phyloP scores from a whole-genome alignment of 2,888 invertebrate genomes.

The Tolmerus cingulatus region DNA sequence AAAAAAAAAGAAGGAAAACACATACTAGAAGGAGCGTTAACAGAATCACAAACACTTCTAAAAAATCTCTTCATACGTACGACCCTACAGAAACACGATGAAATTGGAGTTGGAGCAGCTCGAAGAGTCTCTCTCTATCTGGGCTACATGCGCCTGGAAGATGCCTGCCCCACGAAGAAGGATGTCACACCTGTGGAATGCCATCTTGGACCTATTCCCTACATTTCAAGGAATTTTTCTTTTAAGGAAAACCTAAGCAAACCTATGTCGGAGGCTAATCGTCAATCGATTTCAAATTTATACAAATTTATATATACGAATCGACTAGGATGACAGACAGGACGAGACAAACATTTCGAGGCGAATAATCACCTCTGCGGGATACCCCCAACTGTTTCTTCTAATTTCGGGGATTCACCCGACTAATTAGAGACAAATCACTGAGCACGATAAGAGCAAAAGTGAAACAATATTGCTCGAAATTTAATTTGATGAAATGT shows the following conservation, averaged over 20 bases:
- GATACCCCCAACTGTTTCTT: background rate
- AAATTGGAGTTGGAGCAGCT: background rate
- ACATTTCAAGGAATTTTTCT: background rate
- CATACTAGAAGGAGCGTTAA: background rate
- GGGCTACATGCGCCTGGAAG: background rate
- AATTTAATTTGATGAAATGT: background rate
- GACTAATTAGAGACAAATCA: background rate
- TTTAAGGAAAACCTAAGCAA: background rate
- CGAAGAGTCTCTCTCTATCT: background rate
- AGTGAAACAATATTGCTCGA: background rate
- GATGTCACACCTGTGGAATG: constrained; percentile 22
- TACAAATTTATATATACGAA: background rate
- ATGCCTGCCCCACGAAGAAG: background rate
- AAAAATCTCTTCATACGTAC: background rate
- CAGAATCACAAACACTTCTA: background rate
- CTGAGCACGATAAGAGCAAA: background rate
- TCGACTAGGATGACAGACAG: background rate
- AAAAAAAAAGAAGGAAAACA: background rate
- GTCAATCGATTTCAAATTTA: background rate
- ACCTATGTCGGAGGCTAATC: background rate
- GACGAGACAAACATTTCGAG: background rate
- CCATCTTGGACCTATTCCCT: background rate
- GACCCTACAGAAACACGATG: background rate
- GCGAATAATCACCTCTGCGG: background rate
- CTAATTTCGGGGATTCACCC: background rate